Evolutionary conservation across 2,113 vertebrate species (phyloP), one percentile per base, ranked within the genome.

Genomic region (Chamaetylas fuelleborni): DNA sequence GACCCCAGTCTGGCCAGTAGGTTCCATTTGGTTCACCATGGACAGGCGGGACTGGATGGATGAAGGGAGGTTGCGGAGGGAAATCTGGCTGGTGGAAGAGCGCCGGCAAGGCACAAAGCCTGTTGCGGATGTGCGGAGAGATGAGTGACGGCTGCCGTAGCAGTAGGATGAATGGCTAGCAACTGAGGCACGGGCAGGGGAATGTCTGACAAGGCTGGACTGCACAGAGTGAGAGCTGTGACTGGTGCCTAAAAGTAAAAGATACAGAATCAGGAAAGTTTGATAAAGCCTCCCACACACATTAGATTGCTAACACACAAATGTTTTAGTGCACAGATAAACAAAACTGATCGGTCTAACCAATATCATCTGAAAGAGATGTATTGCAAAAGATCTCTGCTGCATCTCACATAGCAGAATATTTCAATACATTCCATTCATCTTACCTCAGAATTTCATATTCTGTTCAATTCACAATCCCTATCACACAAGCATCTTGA

Each of bases 61-160:
- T 6, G 99, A 99, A 8, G 99, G 99, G 65, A 99, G 97, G 31
- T 99, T 99, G 23, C 99, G 98, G 34, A 99, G 99, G 8, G 99
- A 99, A 62, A 99, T 98, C 97, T 99, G 99, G 97, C 99, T 99
- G 97, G 99, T 99, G 94, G 99, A 99, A 34, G 99, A 99, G 84
- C 99, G 99, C 13, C 99, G 98, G 64, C 99, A 99, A 71, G 99
- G 99, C 98, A 99, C 99, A 96, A 99, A 98, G 76, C 99, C 99
- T 0, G 99, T 98, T 43, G 98, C 95, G 71, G 99, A 99, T 56
- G 99, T 99, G 86, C 99, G 99, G 31, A 99, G 98, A 54, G 99
- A 99, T 2, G 99, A 99, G 47, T 99, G 99, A 26, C 99, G 99
- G 95, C 99, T 99, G 97, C 98, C 98, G 92, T 99, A 99, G 97